phyloP scores from a whole-genome alignment of 2,888 invertebrate species.

The Acronicta alni region DNA sequence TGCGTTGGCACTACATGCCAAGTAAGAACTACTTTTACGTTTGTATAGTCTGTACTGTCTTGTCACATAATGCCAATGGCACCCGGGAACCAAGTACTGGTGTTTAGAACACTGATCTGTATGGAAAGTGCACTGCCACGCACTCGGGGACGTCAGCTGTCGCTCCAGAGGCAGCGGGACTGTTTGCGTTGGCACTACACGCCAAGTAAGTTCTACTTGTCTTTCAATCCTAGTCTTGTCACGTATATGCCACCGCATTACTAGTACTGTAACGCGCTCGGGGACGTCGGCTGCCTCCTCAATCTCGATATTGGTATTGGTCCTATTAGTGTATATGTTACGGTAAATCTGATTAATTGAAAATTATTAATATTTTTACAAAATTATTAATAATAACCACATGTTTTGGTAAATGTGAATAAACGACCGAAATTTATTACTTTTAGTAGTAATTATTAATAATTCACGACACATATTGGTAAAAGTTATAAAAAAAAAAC shows the following conservation, averaged over 20 bases:
- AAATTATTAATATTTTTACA: too few species aligned
- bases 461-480: too few species aligned
- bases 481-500: too few species aligned
- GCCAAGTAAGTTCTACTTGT: slow-evolving; percentile 94
- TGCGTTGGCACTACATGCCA: slow-evolving; percentile 97
- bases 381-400: too few species aligned
- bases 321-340: slow-evolving; percentile 90
- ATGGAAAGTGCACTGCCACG: slow-evolving; percentile 99
- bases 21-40: slow-evolving; percentile 93
- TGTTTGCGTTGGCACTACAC: slow-evolving; percentile 98
- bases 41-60: too few species aligned
- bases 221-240: too few species aligned
- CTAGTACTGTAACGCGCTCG: slow-evolving; percentile 99
- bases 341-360: too few species aligned
- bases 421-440: too few species aligned
- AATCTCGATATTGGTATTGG: too few species aligned
- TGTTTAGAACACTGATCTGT: slow-evolving; percentile 99
- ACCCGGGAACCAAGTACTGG: slow-evolving; percentile 99
- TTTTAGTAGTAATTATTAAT: too few species aligned
- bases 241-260: slow-evolving; percentile 82
- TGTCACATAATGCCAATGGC: too few species aligned
- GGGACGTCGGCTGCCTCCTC: slow-evolving; percentile 99
- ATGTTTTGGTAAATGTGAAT: too few species aligned
- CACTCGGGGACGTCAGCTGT: slow-evolving; percentile 99
- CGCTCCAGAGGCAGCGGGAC: slow-evolving; percentile 99